These are phyloP conservation scores for Myripristis murdjan DNA, from an alignment of 2,797 vertebrate species.

Conservation along the genomic window DNA sequence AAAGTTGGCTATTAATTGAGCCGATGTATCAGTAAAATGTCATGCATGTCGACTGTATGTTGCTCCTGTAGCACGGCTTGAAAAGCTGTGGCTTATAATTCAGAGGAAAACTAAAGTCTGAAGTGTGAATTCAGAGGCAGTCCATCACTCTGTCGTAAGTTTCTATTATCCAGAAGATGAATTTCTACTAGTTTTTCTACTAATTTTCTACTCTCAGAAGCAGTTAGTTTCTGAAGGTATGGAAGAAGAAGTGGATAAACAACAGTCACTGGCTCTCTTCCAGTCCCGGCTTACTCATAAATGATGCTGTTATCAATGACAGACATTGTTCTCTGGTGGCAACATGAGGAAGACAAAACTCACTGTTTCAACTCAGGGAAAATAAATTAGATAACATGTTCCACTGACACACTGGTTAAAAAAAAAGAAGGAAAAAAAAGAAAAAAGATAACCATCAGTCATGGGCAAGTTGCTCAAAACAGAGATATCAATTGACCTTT, in stretches of 20 bases:
- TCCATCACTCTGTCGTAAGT: no score
- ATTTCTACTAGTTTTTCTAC: no score
- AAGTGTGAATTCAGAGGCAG: no score
- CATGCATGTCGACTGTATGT: no score
- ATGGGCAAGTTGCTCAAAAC: background rate
- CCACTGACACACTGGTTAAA: background rate
- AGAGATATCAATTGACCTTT: background rate
- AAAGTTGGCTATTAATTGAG: background rate
- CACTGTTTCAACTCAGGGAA: background rate
- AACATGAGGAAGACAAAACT: background rate
- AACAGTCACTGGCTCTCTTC: no score
- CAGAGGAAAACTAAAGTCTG: no score
- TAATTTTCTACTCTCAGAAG: no score
- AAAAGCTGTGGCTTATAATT: no score
- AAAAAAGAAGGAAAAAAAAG: conserved; percentile 9
- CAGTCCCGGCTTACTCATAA: background rate
- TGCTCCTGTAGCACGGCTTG: no score
- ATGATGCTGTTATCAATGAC: background rate
- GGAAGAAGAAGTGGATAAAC: no score
- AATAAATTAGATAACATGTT: background rate
- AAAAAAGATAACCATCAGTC: background rate
- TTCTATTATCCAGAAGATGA: no score
- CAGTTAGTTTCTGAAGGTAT: no score
- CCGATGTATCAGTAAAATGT: background rate
- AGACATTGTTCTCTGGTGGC: background rate